Conservation (phyloP, 2,113 vertebrate species). For the Nycticryphes semicollaris region DNA sequence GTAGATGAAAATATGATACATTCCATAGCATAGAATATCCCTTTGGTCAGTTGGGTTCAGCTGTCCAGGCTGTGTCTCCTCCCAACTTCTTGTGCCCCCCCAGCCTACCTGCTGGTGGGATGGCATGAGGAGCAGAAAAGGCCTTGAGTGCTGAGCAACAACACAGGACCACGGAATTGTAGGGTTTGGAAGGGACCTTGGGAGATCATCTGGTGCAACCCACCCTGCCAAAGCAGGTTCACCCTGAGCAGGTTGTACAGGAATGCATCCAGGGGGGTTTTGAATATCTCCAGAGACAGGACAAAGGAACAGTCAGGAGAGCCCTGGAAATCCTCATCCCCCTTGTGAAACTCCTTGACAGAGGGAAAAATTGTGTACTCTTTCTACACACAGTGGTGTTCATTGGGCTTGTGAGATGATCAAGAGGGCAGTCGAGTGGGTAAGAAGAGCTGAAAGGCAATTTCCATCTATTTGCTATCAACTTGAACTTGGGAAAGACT, state of each 20-base stretch:
- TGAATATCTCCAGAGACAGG: neutral
- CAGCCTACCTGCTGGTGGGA: neutral
- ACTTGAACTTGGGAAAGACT: slow-evolving; percentile 82
- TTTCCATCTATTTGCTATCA: slow-evolving; percentile 82
- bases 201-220: no score
- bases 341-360: neutral
- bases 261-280: no score
- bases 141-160: neutral
- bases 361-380: neutral
- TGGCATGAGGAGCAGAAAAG: neutral
- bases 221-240: no score
- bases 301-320: neutral
- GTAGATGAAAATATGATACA: no score
- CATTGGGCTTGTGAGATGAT: slow-evolving; percentile 65
- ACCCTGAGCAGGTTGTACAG: no score
- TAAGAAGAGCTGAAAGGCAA: slow-evolving; percentile 74
- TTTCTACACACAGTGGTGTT: slow-evolving; percentile 49
- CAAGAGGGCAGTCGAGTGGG: slow-evolving; percentile 78
- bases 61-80: neutral
- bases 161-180: no score
- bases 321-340: neutral
- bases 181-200: no score
- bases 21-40: neutral
- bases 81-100: neutral
- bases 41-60: neutral